phyloP scores from a whole-genome alignment of 2,797 vertebrate species.

The Chelon labrosus region DNA sequence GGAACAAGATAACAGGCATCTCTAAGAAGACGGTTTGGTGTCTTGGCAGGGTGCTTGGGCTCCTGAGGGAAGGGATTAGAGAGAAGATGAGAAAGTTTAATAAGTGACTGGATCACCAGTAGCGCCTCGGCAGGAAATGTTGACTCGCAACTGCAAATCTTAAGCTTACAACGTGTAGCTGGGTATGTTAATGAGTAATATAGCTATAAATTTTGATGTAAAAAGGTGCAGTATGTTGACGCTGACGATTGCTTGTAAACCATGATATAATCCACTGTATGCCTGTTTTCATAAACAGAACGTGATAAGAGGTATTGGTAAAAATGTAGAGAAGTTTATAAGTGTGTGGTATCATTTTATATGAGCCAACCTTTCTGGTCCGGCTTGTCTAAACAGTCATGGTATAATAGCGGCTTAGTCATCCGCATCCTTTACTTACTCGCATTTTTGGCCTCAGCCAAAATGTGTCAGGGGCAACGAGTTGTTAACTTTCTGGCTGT shows the following conservation, averaged over 20 bases:
- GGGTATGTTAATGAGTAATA: background rate
- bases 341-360: conserved; percentile 7
- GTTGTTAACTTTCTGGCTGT: conserved; percentile 67
- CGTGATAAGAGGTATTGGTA: background rate
- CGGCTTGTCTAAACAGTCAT: conserved; percentile 46
- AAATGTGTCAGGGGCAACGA: conserved; percentile 41
- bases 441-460: conserved; percentile 51
- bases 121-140: conserved; percentile 41
- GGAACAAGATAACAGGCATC: conserved; percentile 7
- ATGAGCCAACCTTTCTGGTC: conserved; percentile 22
- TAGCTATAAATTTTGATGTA: background rate
- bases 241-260: background rate
- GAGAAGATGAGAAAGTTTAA: conserved; percentile 56
- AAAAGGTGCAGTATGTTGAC: no score
- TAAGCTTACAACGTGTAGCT: conserved; percentile 1
- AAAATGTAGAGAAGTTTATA: background rate
- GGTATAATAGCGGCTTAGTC: conserved; percentile 22
- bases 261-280: background rate
- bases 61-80: conserved; percentile 74
- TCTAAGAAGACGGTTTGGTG: conserved; percentile 24
- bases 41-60: conserved; percentile 36
- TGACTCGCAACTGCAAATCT: conserved; percentile 13
- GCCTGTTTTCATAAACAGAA: conserved; percentile 5
- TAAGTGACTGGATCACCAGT: conserved; percentile 54
- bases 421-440: conserved; percentile 45